A percentile compares a stretch with the other conserved stretches of the same genome.
Conservation (phyloP, 2,113 vertebrate genomes). For the Shinisaurus crocodilurus region DNA sequence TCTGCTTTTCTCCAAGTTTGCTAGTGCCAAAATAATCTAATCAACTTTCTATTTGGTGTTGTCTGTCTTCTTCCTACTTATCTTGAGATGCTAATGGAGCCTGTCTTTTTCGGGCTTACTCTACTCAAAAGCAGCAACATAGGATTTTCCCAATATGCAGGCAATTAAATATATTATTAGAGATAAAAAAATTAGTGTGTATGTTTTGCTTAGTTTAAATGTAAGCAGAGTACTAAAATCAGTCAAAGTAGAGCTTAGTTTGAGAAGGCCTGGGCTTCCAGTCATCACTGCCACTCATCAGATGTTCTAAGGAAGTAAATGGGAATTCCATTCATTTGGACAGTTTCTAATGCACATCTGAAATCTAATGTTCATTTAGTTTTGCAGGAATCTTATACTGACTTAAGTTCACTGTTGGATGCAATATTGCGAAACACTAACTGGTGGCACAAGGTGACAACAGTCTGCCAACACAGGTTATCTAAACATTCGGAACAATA, state of each 20-base stretch:
- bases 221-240: background rate
- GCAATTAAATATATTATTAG: background rate
- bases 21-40: conserved; percentile 39
- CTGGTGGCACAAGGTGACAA: background rate
- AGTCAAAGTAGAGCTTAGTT: background rate
- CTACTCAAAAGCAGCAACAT: background rate
- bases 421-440: background rate
- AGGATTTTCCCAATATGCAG: background rate
- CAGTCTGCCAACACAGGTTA: background rate
- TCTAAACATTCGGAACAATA: background rate
- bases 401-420: background rate
- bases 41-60: conserved; percentile 28
- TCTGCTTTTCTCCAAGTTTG: conserved; percentile 32
- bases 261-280: background rate
- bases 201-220: background rate
- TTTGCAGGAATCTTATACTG: background rate
- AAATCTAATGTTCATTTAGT: conserved; percentile 11
- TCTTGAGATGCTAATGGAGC: background rate
- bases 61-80: conserved; percentile 21
- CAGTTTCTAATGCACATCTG: background rate
- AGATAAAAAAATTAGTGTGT: background rate
- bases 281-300: background rate
- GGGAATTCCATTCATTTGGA: background rate
- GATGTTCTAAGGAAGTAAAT: background rate
- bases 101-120: conserved; percentile 16